Conservation (phyloP, 2,113 vertebrate genomes). For the Hippocampus zosterae region DNA sequence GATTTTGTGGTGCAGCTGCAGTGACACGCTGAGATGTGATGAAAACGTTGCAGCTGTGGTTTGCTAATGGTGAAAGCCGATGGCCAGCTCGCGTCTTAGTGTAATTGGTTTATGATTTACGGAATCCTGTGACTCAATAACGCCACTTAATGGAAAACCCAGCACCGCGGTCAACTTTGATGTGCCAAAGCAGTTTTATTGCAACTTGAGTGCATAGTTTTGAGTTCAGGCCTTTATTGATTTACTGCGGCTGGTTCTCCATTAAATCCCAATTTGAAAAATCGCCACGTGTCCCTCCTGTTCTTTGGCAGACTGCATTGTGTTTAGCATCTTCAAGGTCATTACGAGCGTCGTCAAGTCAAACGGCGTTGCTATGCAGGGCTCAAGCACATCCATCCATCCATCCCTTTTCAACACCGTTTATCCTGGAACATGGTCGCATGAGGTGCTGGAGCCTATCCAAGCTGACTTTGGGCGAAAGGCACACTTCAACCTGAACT, state of each 20-base stretch:
- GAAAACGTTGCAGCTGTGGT: slow-evolving; percentile 30
- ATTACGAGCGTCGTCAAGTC: slow-evolving; percentile 35
- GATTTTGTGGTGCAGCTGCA: slow-evolving; percentile 40
- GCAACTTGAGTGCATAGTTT: slow-evolving; percentile 21
- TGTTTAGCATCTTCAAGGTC: slow-evolving; percentile 3
- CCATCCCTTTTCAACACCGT: too few relatives aligned
- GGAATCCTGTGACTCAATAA: slow-evolving; percentile 31
- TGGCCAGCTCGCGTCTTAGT: slow-evolving; percentile 23
- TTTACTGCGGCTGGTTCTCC: slow-evolving; percentile 19
- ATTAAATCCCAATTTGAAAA: slow-evolving; percentile 31
- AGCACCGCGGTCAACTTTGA: slow-evolving; percentile 8
- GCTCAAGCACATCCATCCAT: slow-evolving; percentile 7
- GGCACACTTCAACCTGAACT: too few relatives aligned
- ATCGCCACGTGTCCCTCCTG: neutral
- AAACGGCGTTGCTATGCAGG: slow-evolving; percentile 40
- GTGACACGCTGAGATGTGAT: slow-evolving; percentile 33
- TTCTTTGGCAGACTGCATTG: slow-evolving; percentile 14
- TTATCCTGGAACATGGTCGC: too few relatives aligned
- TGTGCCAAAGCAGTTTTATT: slow-evolving; percentile 20
- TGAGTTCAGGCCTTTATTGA: slow-evolving; percentile 27
- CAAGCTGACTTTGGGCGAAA: too few relatives aligned
- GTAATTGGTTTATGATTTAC: slow-evolving; percentile 59
- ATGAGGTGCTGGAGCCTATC: too few relatives aligned
- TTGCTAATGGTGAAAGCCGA: slow-evolving; percentile 38
- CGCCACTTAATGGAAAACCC: slow-evolving; percentile 16